Evolutionary conservation across 2,888 invertebrate species (phyloP), one percentile per base, ranked within the genome.

Genomic region (Horisme vitalbata): DNA sequence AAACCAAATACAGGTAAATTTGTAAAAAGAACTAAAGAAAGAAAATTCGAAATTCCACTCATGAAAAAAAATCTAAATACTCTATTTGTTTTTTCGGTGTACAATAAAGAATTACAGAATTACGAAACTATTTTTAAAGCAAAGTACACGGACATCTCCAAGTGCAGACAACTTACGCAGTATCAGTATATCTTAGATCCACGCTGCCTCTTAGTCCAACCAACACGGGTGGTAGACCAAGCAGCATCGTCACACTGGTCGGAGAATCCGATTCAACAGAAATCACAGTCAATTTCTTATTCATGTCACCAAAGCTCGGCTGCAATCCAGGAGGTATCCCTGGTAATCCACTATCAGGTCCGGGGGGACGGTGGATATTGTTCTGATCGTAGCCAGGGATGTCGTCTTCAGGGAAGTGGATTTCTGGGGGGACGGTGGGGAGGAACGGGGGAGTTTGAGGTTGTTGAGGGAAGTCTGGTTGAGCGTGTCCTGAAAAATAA

Each of bases 121-220:
- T n/a, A n/a, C n/a, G n/a, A n/a, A n/a, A n/a, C n/a, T n/a, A n/a
- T n/a, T n/a, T n/a, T n/a, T n/a, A n/a, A 9, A 13, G 20, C 3
- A 18, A 1, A 41, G 21, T 7, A 33, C 9, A 5, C 15, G 15
- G 15, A 5, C 15, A 15, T 4, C 3, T 3, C 15, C 15, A 5
- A 3, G 15, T 15, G 15, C 15, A 15, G 5, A 2, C 4, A 12
- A 31, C 93, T 91, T 83, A 95, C 95, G 90, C 79, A 65, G 92
- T 92, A 68, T 95, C 94, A 5, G 96, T 96, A 74, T 96, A 97
- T 70, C 96, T 92, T 50, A 97, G 90, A 79, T 97, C 96, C 2
- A 97, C 95, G 55, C 96, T 93, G 43, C 97, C 97, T 64, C 95
- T 94, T 30, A 97, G 89, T 15, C 97, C 97, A 5, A 97, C 96